phyloP scores from a whole-genome alignment of 2,888 invertebrate genomes.

The Argyresthia goedartella region DNA sequence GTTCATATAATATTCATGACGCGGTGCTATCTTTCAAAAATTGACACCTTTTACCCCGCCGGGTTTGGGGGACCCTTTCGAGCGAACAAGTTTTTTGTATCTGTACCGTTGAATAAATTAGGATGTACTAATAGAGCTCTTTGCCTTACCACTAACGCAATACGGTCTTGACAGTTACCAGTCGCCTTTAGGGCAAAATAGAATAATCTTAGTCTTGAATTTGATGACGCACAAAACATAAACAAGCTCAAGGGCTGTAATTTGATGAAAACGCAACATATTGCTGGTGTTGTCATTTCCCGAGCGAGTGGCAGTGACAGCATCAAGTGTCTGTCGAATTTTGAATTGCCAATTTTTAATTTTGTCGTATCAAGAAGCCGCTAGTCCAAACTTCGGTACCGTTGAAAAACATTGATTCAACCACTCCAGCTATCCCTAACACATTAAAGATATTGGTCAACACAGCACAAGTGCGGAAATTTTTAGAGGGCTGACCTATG shows the following conservation, averaged over 20 bases:
- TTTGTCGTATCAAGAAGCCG: too few species aligned
- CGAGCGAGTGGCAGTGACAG: too few species aligned
- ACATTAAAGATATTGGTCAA: constrained; percentile 64
- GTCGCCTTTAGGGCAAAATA: background rate
- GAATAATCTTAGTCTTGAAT: background rate
- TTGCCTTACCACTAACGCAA: constrained; percentile 38
- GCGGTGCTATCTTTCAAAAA: constrained; percentile 69
- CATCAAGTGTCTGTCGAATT: too few species aligned
- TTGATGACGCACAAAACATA: background rate
- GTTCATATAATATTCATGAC: constrained; percentile 71
- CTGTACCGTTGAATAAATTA: constrained; percentile 60
- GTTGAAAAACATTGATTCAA: background rate
- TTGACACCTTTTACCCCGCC: constrained; percentile 61
- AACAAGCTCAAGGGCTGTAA: background rate
- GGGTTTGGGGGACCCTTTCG: constrained; percentile 32
- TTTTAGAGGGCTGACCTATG: constrained; percentile 68
- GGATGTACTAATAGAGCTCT: constrained; percentile 33
- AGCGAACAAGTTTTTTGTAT: constrained; percentile 58
- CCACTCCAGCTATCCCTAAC: background rate
- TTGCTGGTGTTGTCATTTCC: too few species aligned
- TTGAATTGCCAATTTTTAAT: too few species aligned
- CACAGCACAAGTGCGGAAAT: constrained; percentile 30
- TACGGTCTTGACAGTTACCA: background rate
- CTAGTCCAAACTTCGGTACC: too few species aligned
- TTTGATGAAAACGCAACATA: too few species aligned